Evolutionary conservation across 2,888 invertebrate species (phyloP), one percentile per base, ranked within the genome.

Genomic region (Rhyacophila evoluta): DNA sequence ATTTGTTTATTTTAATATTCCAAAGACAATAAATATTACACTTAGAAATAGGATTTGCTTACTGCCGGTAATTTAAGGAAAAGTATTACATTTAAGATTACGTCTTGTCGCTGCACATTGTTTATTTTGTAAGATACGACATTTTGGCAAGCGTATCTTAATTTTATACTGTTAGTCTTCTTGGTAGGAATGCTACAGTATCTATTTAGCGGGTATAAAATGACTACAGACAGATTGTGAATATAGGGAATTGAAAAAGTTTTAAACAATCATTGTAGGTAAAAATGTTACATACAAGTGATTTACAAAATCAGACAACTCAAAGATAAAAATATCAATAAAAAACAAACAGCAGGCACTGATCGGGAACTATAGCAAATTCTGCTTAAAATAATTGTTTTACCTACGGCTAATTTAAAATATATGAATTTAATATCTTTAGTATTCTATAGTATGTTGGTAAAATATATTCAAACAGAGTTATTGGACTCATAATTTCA

Each of bases 331-430:
- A 55, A 55, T 10, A 55, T 8, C 10, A 55, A 4, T 2, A 55
- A 55, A 55, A 79, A 70, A 27, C 73, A 39, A 79, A 72, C 80
- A 80, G 82, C 82, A 82, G 82, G 82, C 82, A 82, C 82, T 82
- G 80, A 77, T 79, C 71, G 82, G 80, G 75, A 79, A 74, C 68
- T 76, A 68, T 72, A 79, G 75, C 41, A 36, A 76, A 75, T 72
- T 70, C 77, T 70, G 69, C 36, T 27, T 25, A 28, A 36, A 39
- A 77, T 71, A 77, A 67, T 67, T 38, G 15, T 75, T 55, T 55
- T 55, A 55, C 55, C 55, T 55, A 55, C 8, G 19, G 55, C 55
- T 55, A 55, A 55, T 55, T n/a, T 55, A 55, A 55, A 55, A 55
- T 55, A 55, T 55, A 55, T 55, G 55, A 55, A 55, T 55, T 55